phyloP scores from a whole-genome alignment of 2,888 invertebrate species.

The Pandemis corylana region DNA sequence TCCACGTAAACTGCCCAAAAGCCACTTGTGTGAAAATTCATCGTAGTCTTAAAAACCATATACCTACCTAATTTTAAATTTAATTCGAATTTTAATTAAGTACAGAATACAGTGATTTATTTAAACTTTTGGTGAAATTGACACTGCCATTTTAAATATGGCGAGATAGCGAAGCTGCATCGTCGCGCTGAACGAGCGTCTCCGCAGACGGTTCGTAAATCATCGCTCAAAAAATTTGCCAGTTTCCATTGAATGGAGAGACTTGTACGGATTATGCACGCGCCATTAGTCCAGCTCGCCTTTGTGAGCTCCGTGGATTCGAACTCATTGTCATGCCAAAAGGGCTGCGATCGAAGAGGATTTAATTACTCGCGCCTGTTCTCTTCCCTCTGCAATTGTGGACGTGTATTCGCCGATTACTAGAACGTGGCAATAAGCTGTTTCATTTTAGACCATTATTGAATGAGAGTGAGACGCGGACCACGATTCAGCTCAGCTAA shows the following conservation, averaged over 20 bases:
- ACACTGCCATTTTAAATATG: background rate
- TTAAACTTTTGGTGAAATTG: background rate
- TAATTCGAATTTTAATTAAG: too few species aligned
- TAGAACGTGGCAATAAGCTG: conserved; percentile 19
- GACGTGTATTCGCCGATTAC: conserved; percentile 37
- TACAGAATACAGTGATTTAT: too few species aligned
- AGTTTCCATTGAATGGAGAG: conserved; percentile 67
- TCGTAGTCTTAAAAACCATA: too few species aligned
- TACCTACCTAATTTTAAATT: too few species aligned
- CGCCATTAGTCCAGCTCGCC: conserved; percentile 72
- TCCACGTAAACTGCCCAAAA: too few species aligned
- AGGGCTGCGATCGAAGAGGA: conserved; percentile 57
- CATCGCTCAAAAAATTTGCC: conserved; percentile 70
- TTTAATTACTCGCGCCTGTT: conserved; percentile 61
- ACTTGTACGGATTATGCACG: conserved; percentile 74
- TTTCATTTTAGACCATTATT: background rate
- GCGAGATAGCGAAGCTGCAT: conserved; percentile 24
- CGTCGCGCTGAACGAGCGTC: conserved; percentile 26
- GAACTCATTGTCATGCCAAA: conserved; percentile 68
- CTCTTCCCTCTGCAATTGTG: conserved; percentile 51
- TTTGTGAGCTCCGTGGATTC: conserved; percentile 61
- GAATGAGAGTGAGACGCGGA: background rate
- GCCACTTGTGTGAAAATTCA: too few species aligned
- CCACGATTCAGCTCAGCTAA: background rate
- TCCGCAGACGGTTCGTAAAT: conserved; percentile 41